phyloP scores from a whole-genome alignment of 2,797 vertebrate genomes.

The Chiloscyllium punctatum region DNA sequence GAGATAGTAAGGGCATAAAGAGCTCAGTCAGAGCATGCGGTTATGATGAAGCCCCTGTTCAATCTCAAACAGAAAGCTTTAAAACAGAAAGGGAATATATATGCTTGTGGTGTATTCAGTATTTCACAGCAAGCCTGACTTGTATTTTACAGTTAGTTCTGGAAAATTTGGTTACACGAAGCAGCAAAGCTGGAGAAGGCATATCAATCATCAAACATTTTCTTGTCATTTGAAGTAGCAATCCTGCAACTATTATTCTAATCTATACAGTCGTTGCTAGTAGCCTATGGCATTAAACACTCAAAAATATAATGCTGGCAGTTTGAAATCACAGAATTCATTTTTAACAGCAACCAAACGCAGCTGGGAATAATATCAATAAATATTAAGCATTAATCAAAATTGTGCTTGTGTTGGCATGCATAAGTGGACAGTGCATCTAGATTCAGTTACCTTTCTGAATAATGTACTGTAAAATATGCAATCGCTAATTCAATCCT shows the following conservation, averaged over 20 bases:
- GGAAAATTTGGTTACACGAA: not conserved
- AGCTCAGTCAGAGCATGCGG: too few species aligned
- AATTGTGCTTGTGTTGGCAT: not conserved
- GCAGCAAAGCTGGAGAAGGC: not conserved
- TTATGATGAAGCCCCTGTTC: not conserved
- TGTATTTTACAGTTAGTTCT: not conserved
- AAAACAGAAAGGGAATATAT: not conserved
- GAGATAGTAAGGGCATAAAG: not conserved
- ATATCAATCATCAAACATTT: not conserved
- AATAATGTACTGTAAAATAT: not conserved
- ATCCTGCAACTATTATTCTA: constrained; percentile 13
- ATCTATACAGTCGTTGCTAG: constrained; percentile 16
- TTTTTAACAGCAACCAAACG: not conserved
- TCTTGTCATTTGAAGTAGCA: not conserved
- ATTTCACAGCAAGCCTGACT: not conserved
- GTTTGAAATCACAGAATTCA: not conserved
- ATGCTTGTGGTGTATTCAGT: constrained; percentile 7
- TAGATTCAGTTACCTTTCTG: not conserved
- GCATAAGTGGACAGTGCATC: not conserved
- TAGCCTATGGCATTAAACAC: not conserved
- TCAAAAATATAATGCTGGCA: not conserved
- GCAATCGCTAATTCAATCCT: not conserved
- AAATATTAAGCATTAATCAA: constrained; percentile 7
- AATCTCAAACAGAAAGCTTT: constrained; percentile 7
- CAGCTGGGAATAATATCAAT: not conserved